A percentile compares a stretch with the other conserved stretches of the same genome.
Evolutionary conservation across 2,797 vertebrate species (phyloP).

Genomic region (Pempheris klunzingeri): DNA sequence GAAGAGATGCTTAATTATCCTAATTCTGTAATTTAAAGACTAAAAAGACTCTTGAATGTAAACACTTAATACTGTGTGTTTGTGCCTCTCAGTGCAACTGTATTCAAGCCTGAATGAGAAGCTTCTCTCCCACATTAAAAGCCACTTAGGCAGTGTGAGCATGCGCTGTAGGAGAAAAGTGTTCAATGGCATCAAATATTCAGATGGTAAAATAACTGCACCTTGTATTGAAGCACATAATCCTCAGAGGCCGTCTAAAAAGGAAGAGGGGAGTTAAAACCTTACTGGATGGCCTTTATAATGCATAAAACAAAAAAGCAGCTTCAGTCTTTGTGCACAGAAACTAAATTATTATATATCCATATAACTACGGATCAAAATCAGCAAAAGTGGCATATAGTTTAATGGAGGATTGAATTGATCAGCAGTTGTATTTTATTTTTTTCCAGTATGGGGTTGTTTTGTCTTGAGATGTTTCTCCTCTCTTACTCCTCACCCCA

Average conservation of each 20-base stretch:
- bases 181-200: constrained; percentile 3
- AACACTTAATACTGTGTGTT: not conserved
- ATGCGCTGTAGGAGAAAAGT: not conserved
- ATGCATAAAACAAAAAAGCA: not conserved
- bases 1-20: not conserved
- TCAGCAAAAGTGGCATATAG: not conserved
- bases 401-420: not conserved
- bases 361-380: not conserved
- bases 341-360: not conserved
- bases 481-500: not conserved
- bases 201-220: not conserved
- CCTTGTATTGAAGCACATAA: not conserved
- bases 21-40: not conserved
- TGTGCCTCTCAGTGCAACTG: not conserved
- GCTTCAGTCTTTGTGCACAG: not conserved
- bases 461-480: constrained; percentile 2
- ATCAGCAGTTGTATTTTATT: not conserved
- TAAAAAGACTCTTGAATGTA: not conserved
- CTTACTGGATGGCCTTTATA: not conserved
- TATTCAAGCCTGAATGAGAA: constrained; percentile 4
- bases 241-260: not conserved
- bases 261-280: not conserved
- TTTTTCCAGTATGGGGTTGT: not conserved
- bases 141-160: not conserved
- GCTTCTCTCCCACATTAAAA: constrained; percentile 4